Percentiles rank a stretch among this genome's conserved stretches.
These are phyloP conservation scores for Cryptocephalus moraei DNA, from an alignment of 2,888 invertebrate genomes.

Conservation along the genomic window DNA sequence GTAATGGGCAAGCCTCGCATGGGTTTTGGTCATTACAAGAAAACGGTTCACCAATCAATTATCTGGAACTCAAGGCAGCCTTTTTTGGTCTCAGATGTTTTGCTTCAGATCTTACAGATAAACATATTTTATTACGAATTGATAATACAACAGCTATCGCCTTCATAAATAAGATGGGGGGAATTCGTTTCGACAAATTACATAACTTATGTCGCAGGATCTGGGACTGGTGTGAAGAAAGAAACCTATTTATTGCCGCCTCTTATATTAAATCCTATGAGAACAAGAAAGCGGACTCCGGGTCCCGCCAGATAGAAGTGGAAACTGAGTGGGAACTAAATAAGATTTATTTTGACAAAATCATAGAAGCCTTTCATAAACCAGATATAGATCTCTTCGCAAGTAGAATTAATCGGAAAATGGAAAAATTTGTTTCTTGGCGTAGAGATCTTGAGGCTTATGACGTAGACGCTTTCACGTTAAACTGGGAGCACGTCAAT, in stretches of 20 bases:
- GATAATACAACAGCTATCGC: conserved; percentile 17
- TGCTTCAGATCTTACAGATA: conserved; percentile 6
- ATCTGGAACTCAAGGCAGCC: too few relatives aligned
- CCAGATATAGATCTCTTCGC: conserved; percentile 10
- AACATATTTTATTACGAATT: conserved; percentile 11
- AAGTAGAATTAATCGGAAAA: conserved; percentile 3
- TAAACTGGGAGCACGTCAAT: conserved; percentile 3
- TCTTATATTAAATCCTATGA: conserved; percentile 14
- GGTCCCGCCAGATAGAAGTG: conserved; percentile 10
- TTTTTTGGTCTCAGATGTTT: conserved; percentile 17
- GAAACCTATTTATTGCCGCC: conserved; percentile 15
- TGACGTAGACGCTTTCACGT: conserved; percentile 20
- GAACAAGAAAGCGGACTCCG: conserved; percentile 16
- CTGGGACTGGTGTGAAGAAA: conserved; percentile 18
- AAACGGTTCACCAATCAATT: conserved; percentile 11
- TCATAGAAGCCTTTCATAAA: not conserved
- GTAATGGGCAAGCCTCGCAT: conserved; percentile 1
- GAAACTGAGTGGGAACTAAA: conserved; percentile 13
- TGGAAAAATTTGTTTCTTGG: conserved; percentile 18
- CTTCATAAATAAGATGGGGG: conserved; percentile 17
- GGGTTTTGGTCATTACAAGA: conserved; percentile 15
- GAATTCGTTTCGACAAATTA: conserved; percentile 12
- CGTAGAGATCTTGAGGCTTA: conserved; percentile 14
- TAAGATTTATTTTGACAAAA: not conserved
- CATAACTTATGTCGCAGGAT: conserved; percentile 16